Evolutionary conservation across 1,140 invertebrate species (phyloP), one percentile per base, ranked within the genome.

Genomic region (Copidosoma floridanum): DNA sequence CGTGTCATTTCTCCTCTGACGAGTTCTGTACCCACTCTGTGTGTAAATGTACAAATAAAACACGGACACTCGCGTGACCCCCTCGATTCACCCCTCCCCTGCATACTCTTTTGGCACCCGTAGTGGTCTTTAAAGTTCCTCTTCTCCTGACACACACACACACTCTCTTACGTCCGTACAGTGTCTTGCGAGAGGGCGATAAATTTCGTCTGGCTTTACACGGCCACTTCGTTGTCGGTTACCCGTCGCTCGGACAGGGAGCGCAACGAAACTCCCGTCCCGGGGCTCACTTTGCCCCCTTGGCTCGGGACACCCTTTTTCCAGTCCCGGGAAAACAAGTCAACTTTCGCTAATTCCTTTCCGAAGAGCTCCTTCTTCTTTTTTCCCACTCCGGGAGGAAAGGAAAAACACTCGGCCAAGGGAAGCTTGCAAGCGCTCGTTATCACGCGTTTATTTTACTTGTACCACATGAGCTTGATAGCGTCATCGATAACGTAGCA

Each of bases 171-270:
- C 46, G 1, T 26, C 16, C 37, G n/a, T n/a, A n/a, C n/a, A n/a
- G n/a, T 40, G 16, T 7, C 20, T 8, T 18, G 4, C 29, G 29
- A 16, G 11, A 32, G 11, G 37, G 27, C 51, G 41, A 60, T 60
- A 60, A 60, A 60, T 60, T 60, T 53, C 41, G 38, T n/a, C 57
- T 52, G 52, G 57, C 52, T 59, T 44, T 32, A 44, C 20, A 18
- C 7, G 11, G 10, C 52, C 40, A 26, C 26, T 48, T 21, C 21
- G 23, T 12, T 21, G n/a, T 40, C 16, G 14, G 8, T 8, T 24
- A 5, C 44, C 38, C 50, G 32, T 59, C 27, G 40, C 26, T 14
- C 40, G 20, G 35, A 18, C n/a, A n/a, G n/a, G n/a, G n/a, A n/a
- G n/a, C n/a, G n/a, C n/a, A n/a, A n/a, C n/a, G n/a, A n/a, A n/a